phyloP scores from a whole-genome alignment of 2,113 vertebrate genomes.

The Sylvia atricapilla region DNA sequence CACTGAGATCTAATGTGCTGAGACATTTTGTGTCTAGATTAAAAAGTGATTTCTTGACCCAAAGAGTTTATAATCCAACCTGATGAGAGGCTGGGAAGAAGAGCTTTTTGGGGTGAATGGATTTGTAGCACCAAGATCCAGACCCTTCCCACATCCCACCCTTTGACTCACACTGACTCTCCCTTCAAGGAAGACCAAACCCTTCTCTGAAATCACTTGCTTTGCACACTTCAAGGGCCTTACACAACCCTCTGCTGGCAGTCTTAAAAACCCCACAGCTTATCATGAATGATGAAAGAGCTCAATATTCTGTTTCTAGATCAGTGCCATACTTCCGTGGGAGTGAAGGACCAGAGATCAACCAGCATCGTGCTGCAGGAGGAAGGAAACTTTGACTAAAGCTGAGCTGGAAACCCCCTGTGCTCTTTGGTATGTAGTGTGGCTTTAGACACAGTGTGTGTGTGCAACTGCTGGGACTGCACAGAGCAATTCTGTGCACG shows the following conservation, averaged over 20 bases:
- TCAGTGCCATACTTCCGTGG: background rate
- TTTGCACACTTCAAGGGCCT: background rate
- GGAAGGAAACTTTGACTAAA: slow-evolving; percentile 16
- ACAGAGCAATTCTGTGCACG: fast-evolving
- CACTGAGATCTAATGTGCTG: background rate
- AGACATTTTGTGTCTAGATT: background rate
- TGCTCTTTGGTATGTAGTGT: background rate
- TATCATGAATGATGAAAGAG: background rate
- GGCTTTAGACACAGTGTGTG: background rate
- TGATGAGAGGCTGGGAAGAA: background rate
- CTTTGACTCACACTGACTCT: background rate
- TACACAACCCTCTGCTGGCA: background rate
- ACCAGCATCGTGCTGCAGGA: background rate
- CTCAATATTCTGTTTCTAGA: background rate
- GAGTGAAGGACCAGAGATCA: background rate
- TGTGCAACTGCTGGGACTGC: background rate
- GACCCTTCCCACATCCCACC: background rate
- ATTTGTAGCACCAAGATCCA: background rate
- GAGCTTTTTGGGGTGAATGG: background rate
- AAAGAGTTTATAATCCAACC: background rate
- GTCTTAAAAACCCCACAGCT: background rate
- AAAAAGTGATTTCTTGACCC: background rate
- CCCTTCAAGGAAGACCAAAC: background rate
- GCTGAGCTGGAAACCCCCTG: slow-evolving; percentile 8
- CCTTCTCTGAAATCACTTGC: background rate